Evolutionary conservation across 2,797 vertebrate genomes (phyloP).

Genomic region (Halcyon leucocephala): DNA sequence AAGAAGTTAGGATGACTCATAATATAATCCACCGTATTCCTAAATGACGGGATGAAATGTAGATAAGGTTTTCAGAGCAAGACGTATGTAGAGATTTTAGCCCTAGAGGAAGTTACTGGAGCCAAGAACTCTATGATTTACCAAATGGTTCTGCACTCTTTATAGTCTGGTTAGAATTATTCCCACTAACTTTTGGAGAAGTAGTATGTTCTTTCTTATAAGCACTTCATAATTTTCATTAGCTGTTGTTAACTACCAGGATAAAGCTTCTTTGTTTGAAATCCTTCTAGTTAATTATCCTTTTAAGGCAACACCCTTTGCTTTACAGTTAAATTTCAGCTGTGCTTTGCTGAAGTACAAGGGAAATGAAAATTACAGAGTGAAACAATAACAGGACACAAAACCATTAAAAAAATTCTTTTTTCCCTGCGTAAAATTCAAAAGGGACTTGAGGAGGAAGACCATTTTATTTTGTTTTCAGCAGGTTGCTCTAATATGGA

Average conservation of each 20-base stretch:
- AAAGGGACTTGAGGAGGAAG: neutral
- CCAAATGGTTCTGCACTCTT: neutral
- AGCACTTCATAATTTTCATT: neutral
- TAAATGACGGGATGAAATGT: constrained; percentile 24
- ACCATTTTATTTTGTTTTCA: neutral
- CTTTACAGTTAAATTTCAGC: neutral
- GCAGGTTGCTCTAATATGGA: neutral
- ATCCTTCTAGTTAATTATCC: neutral
- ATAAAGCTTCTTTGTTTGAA: neutral
- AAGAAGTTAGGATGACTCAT: constrained; percentile 38
- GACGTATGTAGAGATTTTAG: neutral
- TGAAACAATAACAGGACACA: neutral
- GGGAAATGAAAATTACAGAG: neutral
- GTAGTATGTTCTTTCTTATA: neutral
- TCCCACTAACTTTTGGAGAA: neutral
- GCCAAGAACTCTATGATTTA: neutral
- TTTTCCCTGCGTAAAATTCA: neutral
- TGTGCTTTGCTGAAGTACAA: neutral
- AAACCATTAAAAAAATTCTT: neutral
- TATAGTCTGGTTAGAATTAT: neutral
- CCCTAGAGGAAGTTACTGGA: neutral
- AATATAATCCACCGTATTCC: constrained; percentile 14
- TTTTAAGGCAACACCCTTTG: neutral
- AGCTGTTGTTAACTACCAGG: neutral
- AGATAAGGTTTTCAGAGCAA: constrained; percentile 23